Conservation (phyloP, 2,113 vertebrate genomes). For the Uria aalge region DNA sequence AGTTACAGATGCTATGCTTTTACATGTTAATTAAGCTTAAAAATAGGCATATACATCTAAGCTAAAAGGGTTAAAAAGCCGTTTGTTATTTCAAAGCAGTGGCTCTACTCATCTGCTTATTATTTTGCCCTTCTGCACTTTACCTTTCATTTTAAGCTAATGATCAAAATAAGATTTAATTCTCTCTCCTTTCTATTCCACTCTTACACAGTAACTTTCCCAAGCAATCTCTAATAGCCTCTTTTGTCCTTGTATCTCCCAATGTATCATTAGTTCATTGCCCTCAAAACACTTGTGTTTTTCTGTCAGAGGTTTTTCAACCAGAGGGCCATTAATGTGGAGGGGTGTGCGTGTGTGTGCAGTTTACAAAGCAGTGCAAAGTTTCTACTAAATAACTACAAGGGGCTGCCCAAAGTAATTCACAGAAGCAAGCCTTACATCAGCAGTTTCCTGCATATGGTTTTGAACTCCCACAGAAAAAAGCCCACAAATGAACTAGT, state of each 20-base stretch:
- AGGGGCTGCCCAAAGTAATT: not conserved
- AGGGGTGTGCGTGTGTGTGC: not conserved
- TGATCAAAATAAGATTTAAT: not conserved
- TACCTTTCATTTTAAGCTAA: not conserved
- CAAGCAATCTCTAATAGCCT: not conserved
- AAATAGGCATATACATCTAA: not conserved
- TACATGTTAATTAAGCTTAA: not conserved
- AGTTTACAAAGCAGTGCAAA: not conserved
- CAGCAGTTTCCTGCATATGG: not conserved
- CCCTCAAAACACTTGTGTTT: not conserved
- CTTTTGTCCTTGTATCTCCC: fast-evolving
- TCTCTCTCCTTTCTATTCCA: not conserved
- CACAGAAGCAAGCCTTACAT: not conserved
- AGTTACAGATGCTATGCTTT: not conserved
- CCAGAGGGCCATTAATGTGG: not conserved
- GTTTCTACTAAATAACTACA: not conserved
- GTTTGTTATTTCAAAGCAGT: not conserved
- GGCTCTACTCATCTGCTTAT: not conserved
- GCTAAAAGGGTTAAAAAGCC: not conserved
- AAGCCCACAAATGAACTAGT: not conserved
- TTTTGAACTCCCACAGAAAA: not conserved
- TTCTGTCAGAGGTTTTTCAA: not conserved
- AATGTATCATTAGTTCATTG: not conserved
- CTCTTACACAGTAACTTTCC: not conserved
- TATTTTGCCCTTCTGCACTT: not conserved